Evolutionary conservation across 1,140 invertebrate species (phyloP), one percentile per base, ranked within the genome.

Genomic region (Drosophila equinoxialis): DNA sequence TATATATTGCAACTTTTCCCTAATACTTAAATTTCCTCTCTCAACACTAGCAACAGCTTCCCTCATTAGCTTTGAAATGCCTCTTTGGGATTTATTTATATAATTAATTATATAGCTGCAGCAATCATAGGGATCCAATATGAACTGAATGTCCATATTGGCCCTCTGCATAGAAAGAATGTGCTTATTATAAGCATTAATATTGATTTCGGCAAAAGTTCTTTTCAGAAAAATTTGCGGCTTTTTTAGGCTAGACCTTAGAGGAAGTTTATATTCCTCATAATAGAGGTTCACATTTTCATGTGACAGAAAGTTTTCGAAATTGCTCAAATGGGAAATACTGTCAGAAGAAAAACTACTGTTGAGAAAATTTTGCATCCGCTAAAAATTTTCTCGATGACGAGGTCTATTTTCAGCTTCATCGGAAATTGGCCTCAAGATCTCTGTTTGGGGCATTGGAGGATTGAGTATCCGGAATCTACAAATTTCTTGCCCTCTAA

Each of bases 71-170:
- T 35, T 35, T 35, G 33, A 35, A 35, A 35, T 35, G 6, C 6
- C 8, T 35, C 33, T 35, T 35, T 35, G 33, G 33, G 41, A 42
- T 42, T 42, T 14, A n/a, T n/a, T 42, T 5, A 6, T 42, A 42
- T 5, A 42, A 2, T 42, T 42, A 42, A 42, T 42, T 5, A 42
- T n/a, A 6, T 42, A 42, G 41, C 41, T 42, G 41, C 41, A 42
- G 11, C 41, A 42, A 42, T 3, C 2, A 42, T 42, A 42, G n/a
- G 13, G 41, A 5, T n/a, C 41, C 4, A 42, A 42, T n/a, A n/a
- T 42, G 13, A 42, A 42, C 41, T 42, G 41, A 42, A n/a, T 42
- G 41, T 42, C 41, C 41, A 42, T 42, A n/a, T n/a, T 42, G 41
- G 41, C 3, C 41, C 13, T 11, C 5, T 42, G 41, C 41, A 42